Evolutionary conservation across 2,888 invertebrate species (phyloP), one percentile per base, ranked within the genome.

Genomic region (Drosophila anomalipes): DNA sequence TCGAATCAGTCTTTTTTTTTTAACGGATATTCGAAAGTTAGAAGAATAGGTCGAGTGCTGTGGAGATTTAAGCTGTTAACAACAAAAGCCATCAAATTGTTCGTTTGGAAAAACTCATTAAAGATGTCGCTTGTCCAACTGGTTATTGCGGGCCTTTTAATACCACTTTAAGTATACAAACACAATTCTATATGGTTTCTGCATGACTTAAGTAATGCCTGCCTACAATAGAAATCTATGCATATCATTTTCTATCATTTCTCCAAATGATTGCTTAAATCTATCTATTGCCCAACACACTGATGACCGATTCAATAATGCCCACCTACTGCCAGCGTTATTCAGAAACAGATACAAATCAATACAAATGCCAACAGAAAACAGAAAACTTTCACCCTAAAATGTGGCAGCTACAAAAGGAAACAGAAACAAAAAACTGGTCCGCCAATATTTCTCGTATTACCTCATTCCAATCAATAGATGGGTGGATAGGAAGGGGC

Each of bases 401-500:
- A 74, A 62, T 62, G 74, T 53, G 47, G 49, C 10, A 59, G 58
- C 63, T 33, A 67, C 66, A 65, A 82, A 70, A 68, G 70, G 65
- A 64, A 77, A 65, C 47, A 59, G 26, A 66, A 54, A 66, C 47
- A 44, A 28, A 16, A 47, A 85, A 85, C 85, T 83, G 83, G 87
- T 87, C 81, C 73, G 88, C 83, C 81, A 87, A 84, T 70, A 79
- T 78, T 74, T 78, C 70, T 78, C 59, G 51, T 85, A 87, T 85
- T 85, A 85, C 85, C 85, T 87, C 85, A 83, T 83, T 71, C 28
- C 62, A 51, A 70, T 54, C 59, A 65, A 54, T 26, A 26, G 47
- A 4, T 26, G 26, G 16, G 4, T 4, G 47, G 47, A 53, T 32
- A 41, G 22, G 22, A 14, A 33, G 56, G 49, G 61, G 49, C 47